These are phyloP conservation scores for Cacoxenus indagator DNA, from an alignment of 2,888 invertebrate genomes.

Conservation along the genomic window DNA sequence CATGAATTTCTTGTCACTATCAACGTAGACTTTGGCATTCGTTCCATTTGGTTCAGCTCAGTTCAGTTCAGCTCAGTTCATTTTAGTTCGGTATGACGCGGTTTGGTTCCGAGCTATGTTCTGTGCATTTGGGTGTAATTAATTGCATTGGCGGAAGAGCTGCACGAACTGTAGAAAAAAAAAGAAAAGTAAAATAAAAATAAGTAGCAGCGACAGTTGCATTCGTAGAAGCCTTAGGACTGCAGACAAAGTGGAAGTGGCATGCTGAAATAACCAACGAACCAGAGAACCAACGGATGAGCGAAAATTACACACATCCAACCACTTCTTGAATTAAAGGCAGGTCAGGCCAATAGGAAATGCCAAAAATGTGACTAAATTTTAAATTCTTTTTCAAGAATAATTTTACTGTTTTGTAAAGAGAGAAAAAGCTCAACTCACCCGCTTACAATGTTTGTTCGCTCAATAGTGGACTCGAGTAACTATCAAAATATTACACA, in stretches of 20 bases:
- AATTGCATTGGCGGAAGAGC: conserved; percentile 53
- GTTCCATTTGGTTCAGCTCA: too few species aligned
- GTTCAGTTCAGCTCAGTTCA: too few species aligned
- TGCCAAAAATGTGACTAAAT: too few species aligned
- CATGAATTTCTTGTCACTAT: conserved; percentile 32
- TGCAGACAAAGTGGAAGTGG: neutral
- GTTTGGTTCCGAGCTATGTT: conserved; percentile 36
- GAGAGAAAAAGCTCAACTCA: too few species aligned
- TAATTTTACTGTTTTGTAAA: too few species aligned
- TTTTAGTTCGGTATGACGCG: neutral
- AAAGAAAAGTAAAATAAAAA: neutral
- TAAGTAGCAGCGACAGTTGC: neutral
- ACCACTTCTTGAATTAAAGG: neutral
- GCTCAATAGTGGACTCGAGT: too few species aligned
- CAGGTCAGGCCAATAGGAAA: neutral
- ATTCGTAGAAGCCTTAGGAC: neutral
- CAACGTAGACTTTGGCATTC: neutral
- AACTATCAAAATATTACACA: too few species aligned
- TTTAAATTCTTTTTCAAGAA: too few species aligned
- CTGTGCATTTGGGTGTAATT: conserved; percentile 63
- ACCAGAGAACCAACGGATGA: neutral
- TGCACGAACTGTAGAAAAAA: neutral
- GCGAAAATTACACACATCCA: neutral
- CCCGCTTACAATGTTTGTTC: too few species aligned
- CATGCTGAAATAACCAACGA: neutral